phyloP scores from a whole-genome alignment of 2,888 invertebrate species.

The Calliphora vomitoria region DNA sequence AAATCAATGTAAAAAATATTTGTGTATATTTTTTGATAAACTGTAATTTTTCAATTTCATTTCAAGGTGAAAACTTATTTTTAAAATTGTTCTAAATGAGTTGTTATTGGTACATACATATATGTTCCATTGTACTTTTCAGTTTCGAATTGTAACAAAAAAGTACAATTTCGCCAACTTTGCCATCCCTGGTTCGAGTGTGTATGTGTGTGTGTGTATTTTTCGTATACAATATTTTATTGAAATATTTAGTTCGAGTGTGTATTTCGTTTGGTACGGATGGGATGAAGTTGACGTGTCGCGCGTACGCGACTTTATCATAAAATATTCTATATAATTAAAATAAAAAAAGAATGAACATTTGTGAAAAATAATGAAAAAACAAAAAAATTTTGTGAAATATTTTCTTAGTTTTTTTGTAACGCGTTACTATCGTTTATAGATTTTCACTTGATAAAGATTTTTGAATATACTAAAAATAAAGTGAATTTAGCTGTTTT shows the following conservation, averaged over 20 bases:
- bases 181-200: background rate
- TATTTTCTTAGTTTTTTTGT: conserved; percentile 9
- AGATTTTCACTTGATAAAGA: conserved; percentile 24
- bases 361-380: conserved; percentile 38
- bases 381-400: conserved; percentile 43
- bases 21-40: no score
- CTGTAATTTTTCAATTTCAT: no score
- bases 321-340: conserved; percentile 55
- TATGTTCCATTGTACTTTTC: no score
- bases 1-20: no score
- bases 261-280: conserved; percentile 84
- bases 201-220: conserved; percentile 64
- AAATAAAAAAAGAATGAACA: conserved; percentile 37
- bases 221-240: conserved; percentile 50
- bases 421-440: background rate
- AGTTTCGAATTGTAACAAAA: background rate
- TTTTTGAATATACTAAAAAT: background rate
- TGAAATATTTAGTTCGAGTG: conserved; percentile 83
- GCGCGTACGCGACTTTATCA: conserved; percentile 77
- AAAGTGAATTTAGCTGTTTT: conserved; percentile 2
- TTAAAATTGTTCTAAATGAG: no score
- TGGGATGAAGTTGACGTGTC: conserved; percentile 79
- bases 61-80: no score
- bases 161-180: background rate
- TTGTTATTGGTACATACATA: no score